These are phyloP conservation scores for Zaprionus nigranus DNA, from an alignment of 1,140 invertebrate species.

Conservation along the genomic window DNA sequence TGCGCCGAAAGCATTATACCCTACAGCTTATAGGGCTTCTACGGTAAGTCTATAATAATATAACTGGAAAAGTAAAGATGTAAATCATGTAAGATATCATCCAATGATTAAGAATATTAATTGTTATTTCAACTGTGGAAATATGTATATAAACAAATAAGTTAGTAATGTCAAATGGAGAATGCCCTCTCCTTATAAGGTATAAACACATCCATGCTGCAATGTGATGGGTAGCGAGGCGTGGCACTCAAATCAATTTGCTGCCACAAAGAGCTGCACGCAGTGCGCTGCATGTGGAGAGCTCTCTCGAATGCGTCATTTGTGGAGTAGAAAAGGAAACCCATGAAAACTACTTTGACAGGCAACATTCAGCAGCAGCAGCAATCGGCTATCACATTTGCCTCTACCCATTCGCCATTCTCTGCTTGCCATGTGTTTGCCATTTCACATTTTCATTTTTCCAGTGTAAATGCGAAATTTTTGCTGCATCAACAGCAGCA, in stretches of 20 bases:
- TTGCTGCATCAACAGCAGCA: constrained; percentile 4
- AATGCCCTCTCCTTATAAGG: no score
- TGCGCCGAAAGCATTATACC: neutral
- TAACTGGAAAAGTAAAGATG: no score
- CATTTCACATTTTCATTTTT: constrained; percentile 22
- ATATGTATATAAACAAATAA: neutral
- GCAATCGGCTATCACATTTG: constrained; percentile 29
- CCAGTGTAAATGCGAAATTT: constrained; percentile 55
- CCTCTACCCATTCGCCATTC: constrained; percentile 8
- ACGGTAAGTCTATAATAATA: no score
- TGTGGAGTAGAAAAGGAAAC: constrained; percentile 24
- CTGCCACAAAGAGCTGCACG: neutral
- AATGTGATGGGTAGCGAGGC: neutral
- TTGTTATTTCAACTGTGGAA: neutral
- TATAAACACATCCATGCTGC: neutral
- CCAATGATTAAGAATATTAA: neutral
- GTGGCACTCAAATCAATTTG: constrained; percentile 33
- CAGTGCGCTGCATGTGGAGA: neutral
- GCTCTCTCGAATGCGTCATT: constrained; percentile 5
- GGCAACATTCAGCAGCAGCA: constrained; percentile 30
- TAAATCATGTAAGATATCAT: neutral
- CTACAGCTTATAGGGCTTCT: neutral
- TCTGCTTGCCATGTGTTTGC: constrained; percentile 29
- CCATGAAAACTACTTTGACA: constrained; percentile 30
- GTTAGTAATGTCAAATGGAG: no score